These are phyloP conservation scores for Minunthozetes semirufus DNA, from an alignment of 2,888 invertebrate genomes.

Conservation along the genomic window DNA sequence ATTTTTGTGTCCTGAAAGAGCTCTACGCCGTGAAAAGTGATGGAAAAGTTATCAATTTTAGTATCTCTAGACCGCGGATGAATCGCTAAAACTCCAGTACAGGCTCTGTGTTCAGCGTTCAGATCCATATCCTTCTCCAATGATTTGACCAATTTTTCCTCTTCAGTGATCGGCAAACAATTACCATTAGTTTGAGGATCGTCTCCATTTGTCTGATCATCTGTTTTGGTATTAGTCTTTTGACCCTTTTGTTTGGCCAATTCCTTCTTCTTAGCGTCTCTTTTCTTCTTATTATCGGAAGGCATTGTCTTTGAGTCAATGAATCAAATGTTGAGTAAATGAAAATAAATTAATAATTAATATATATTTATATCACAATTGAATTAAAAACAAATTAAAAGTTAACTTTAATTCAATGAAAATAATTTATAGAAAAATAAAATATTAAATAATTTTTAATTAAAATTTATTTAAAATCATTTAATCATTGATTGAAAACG, in stretches of 20 bases:
- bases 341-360: neutral
- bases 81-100: slow-evolving; percentile 88
- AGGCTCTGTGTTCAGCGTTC: slow-evolving; percentile 85
- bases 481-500: neutral
- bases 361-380: neutral
- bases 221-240: slow-evolving; percentile 46
- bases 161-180: slow-evolving; percentile 56
- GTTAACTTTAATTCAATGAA: neutral
- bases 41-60: slow-evolving; percentile 90
- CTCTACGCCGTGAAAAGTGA: slow-evolving; percentile 96
- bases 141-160: slow-evolving; percentile 75
- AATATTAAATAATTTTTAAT: neutral
- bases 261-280: slow-evolving; percentile 94
- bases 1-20: slow-evolving; percentile 89
- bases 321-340: neutral
- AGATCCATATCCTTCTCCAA: slow-evolving; percentile 82
- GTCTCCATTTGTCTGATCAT: slow-evolving; percentile 40
- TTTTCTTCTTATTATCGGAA: slow-evolving; percentile 96
- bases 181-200: slow-evolving; percentile 29
- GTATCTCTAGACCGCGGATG: slow-evolving; percentile 93
- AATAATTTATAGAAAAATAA: neutral
- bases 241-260: slow-evolving; percentile 62
- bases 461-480: neutral
- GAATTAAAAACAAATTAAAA: neutral
- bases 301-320: slow-evolving; percentile 64